Conservation (phyloP, 2,797 vertebrate genomes). For the Xerus rutilus region DNA sequence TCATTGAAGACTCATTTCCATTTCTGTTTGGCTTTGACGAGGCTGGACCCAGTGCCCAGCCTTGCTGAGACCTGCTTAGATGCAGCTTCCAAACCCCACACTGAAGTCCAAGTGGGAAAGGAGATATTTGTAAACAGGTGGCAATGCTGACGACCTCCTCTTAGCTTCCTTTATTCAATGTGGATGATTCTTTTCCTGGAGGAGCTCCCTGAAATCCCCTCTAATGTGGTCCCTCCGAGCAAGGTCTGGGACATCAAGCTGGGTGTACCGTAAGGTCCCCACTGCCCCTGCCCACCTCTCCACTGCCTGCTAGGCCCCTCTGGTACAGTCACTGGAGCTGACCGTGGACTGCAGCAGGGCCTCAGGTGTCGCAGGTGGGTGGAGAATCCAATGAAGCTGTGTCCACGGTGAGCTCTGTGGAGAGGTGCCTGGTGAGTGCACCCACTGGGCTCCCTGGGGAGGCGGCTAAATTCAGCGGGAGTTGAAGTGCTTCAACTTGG, state of each 20-base stretch:
- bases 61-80: background rate
- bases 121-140: background rate
- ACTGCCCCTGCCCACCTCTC: background rate
- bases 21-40: background rate
- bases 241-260: background rate
- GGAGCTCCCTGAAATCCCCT: background rate
- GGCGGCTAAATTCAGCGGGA: background rate
- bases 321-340: too few species aligned
- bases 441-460: fast-evolving
- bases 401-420: background rate
- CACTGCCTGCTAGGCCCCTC: fast-evolving
- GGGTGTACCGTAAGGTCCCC: background rate
- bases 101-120: background rate
- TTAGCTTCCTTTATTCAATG: background rate
- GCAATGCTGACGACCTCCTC: background rate
- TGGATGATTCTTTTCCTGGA: background rate
- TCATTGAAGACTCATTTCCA: background rate
- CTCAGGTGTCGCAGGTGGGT: background rate
- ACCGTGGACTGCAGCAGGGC: too few species aligned
- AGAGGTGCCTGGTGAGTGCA: background rate
- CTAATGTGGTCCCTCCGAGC: background rate
- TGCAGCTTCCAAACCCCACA: background rate
- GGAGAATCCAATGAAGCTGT: background rate
- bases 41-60: background rate
- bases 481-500: background rate